Conservation (phyloP, 2,888 invertebrate genomes). For the Morinoia aosen region DNA sequence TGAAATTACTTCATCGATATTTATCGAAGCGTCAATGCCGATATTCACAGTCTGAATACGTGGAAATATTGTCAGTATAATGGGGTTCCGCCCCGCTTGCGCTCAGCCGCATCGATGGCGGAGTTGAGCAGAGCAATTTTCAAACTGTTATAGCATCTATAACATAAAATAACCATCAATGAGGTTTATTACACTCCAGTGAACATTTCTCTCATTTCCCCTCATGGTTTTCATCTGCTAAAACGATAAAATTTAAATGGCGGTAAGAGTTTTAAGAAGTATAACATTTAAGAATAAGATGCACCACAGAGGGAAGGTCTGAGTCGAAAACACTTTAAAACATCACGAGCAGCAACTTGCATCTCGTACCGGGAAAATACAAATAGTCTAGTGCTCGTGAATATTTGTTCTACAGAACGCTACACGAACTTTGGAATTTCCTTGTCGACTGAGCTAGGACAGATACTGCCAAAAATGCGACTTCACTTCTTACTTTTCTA, state of each 20-base stretch:
- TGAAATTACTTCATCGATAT: slow-evolving; percentile 41
- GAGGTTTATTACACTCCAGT: not conserved
- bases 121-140: not conserved
- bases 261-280: not conserved
- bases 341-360: too few relatives aligned
- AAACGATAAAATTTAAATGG: not conserved
- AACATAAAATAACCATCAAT: slow-evolving; percentile 12
- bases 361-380: too few relatives aligned
- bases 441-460: not conserved
- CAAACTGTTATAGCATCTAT: not conserved
- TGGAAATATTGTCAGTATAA: not conserved
- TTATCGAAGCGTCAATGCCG: not conserved
- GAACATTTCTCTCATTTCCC: not conserved
- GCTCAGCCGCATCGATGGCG: not conserved
- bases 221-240: not conserved
- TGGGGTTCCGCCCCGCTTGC: not conserved
- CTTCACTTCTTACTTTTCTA: too few relatives aligned
- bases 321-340: too few relatives aligned
- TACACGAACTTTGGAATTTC: not conserved
- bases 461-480: not conserved
- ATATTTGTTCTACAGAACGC: too few relatives aligned
- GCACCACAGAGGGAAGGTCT: not conserved
- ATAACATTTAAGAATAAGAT: not conserved
- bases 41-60: not conserved
- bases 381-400: too few relatives aligned